Conservation (phyloP, 1,140 invertebrate genomes). For the Drosophila oshimai region DNA sequence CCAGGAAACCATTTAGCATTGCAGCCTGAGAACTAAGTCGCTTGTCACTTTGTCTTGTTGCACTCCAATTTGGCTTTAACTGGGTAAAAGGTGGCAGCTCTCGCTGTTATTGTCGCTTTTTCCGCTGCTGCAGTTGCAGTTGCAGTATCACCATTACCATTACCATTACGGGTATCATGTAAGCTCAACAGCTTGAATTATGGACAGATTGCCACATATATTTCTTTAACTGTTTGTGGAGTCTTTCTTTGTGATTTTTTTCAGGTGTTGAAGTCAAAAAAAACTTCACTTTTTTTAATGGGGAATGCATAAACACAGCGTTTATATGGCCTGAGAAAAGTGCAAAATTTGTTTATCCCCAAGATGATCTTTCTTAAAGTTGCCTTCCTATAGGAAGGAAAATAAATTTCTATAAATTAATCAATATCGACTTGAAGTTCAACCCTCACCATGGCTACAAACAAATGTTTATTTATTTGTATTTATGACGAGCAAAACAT, state of each 20-base stretch:
- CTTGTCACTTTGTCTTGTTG: slow-evolving; percentile 66
- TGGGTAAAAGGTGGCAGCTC: slow-evolving; percentile 63
- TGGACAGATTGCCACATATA: slow-evolving; percentile 71
- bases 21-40: slow-evolving; percentile 73
- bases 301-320: slow-evolving; percentile 12
- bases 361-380: background rate
- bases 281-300: slow-evolving; percentile 22
- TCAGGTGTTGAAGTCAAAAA: slow-evolving; percentile 7
- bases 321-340: slow-evolving; percentile 11
- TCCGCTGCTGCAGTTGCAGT: background rate
- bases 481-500: slow-evolving; percentile 42
- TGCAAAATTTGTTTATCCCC: background rate
- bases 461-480: slow-evolving; percentile 30
- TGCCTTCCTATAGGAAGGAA: background rate
- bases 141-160: no score
- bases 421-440: slow-evolving; percentile 41
- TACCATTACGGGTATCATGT: slow-evolving; percentile 24
- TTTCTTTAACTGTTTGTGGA: slow-evolving; percentile 29
- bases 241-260: slow-evolving; percentile 6
- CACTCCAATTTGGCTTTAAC: slow-evolving; percentile 52
- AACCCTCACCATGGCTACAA: background rate
- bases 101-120: slow-evolving; percentile 25
- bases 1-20: slow-evolving; percentile 77
- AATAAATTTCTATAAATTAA: slow-evolving; percentile 20
- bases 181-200: slow-evolving; percentile 54